Base-by-base conservation (phyloP, 2,113 vertebrate species). In the Callopanchax toddi region DNA sequence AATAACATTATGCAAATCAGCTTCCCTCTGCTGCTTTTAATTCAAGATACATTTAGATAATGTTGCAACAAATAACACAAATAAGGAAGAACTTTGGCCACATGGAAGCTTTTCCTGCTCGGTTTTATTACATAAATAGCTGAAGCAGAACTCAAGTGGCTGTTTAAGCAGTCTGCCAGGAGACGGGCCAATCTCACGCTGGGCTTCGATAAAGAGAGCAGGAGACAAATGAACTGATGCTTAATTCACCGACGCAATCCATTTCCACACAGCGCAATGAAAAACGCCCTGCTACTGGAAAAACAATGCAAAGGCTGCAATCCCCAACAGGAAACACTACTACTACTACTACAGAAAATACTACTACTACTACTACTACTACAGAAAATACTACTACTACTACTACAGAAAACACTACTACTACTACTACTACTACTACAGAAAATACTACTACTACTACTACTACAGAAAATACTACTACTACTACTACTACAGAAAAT, bases 1-100 rank as follows among this genome's bases (percentile, higher is more conserved):
- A 74, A 76, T 60, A 59, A 53, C 48, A 77, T 75, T 64, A 67
- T 77, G 62, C 7, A 70, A 50, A 79, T 67, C 16, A 37, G 39
- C 23, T 6, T 40, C 15, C 15, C 49, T 42, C 11, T 45, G 46
- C 69, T 17, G 15, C 25, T 61, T 70, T 73, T 62, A 74, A 75
- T 69, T 67, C 25, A n/a, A 52, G 25, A 79, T 65, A 51, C 23
- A 71, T 71, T 56, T 36, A 32, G 12, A 40, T 60, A 37, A 51
- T 55, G 17, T 36, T 32, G 22, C 9, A 69, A n/a, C 22, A 71
- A 72, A 63, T 56, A 68, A 18, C 8, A 48, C 37, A 66, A 56
- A 72, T 54, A 67, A 62, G 26, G 20, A 58, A 45, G 40, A 52
- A 17, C 51, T 55, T 10, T 25, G 48, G 25, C 60, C 12, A 5